These are phyloP conservation scores for Mactra quadrangularis DNA, from an alignment of 1,140 invertebrate species.

Conservation along the genomic window DNA sequence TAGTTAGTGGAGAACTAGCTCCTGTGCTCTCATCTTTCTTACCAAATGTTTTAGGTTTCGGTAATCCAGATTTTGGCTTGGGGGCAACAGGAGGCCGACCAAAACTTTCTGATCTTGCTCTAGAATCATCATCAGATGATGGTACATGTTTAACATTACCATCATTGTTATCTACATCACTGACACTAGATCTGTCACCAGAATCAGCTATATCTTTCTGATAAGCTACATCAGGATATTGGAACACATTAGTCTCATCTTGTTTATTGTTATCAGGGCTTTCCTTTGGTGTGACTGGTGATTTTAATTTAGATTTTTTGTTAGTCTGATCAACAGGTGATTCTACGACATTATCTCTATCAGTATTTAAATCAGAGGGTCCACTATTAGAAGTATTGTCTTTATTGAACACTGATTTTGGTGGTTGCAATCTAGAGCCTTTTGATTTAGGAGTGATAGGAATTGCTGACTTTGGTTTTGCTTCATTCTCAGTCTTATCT, in stretches of 20 bases:
- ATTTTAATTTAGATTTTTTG: constrained; percentile 30
- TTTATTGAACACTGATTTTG: constrained; percentile 7
- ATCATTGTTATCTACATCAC: too few relatives aligned
- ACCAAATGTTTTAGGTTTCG: constrained; percentile 30
- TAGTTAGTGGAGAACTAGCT: background rate
- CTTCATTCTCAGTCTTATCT: background rate
- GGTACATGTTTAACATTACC: background rate
- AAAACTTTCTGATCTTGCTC: constrained; percentile 43
- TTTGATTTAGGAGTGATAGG: constrained; percentile 47
- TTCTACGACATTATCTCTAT: background rate
- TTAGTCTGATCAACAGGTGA: constrained; percentile 12
- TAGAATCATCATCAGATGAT: background rate
- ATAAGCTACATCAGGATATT: background rate
- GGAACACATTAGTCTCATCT: constrained; percentile 25
- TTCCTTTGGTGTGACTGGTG: constrained; percentile 16
- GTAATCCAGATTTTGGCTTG: constrained; percentile 46
- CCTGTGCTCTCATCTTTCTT: constrained; percentile 22
- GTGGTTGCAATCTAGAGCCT: constrained; percentile 39
- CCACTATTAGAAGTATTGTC: background rate
- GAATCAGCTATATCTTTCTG: background rate
- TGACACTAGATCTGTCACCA: too few relatives aligned
- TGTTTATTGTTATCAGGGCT: constrained; percentile 1
- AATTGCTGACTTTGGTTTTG: constrained; percentile 37
- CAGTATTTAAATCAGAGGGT: background rate
- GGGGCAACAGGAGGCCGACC: constrained; percentile 38